Base-by-base conservation (phyloP, 2,797 vertebrate species). In the Spatula clypeata region DNA sequence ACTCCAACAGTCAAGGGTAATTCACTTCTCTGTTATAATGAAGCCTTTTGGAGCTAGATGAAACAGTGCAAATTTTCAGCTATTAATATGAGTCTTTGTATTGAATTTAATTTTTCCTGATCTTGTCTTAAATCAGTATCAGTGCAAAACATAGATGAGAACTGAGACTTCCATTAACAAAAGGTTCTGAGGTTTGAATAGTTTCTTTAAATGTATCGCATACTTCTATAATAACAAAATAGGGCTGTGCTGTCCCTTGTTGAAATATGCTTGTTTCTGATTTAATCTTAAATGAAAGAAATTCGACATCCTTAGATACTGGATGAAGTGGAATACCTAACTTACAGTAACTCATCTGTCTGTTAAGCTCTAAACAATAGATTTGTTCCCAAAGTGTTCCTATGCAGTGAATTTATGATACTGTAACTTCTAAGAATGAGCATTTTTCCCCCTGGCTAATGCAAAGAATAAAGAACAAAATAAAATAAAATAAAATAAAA, bases 281-380 rank as follows among this genome's bases (percentile, higher is more conserved):
- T 93, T 83, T 86, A 73, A 79, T 81, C 67, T 40, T 66, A 72
- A 90, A 88, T 47, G 38, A 61, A 89, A 69, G 36, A 64, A 74
- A 61, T 54, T 71, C 17, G 14, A 29, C 1, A 3, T 70, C 29
- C 5, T 62, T 53, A 11, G 69, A 40, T 87, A 58, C 21, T 73
- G 51, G 29, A 61, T 38, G 16, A 23, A 91, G 54, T 13, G 16
- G 20, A 60, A 21, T 40, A 72, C 44, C 26, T 42, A 47, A 60
- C 19, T 65, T 88, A 31, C 2, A n/a, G 80, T 44, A 85, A 8
- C 12, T 85, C 31, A 69, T 64, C 55, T 60, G 8, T 38, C 49
- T 62, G 13, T 79, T 71, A 74, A 76, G 38, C 17, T 19, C 2
- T 1, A 54, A 67, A 67, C 12, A 57, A 18, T 27, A 62, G 16